Evolutionary conservation across 2,888 invertebrate genomes (phyloP).

Genomic region (Drosophila robusta): DNA sequence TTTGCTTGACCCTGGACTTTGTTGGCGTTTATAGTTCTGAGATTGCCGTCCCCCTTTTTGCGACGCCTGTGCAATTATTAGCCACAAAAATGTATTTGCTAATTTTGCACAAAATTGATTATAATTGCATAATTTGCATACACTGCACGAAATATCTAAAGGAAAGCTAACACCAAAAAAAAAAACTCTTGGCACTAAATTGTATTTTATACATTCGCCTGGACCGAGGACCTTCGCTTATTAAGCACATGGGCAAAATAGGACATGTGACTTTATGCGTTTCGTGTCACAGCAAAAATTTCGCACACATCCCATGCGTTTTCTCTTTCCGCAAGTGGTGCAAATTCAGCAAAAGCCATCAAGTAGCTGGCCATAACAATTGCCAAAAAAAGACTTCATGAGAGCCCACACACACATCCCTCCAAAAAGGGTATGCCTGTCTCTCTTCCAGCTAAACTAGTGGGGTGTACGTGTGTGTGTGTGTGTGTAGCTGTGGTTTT

Average conservation of each 20-base stretch:
- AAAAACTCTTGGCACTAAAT: constrained; percentile 1
- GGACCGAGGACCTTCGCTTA: constrained; percentile 15
- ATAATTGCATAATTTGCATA: constrained; percentile 69
- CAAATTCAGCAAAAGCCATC: constrained; percentile 40
- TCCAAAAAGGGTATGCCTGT: too few relatives aligned
- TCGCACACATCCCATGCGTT: constrained; percentile 1
- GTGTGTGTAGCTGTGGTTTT: not conserved
- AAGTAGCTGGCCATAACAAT: constrained; percentile 32
- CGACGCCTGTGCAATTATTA: constrained; percentile 26
- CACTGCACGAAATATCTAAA: constrained; percentile 51
- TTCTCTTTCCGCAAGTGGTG: constrained; percentile 12
- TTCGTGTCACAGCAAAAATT: constrained; percentile 28
- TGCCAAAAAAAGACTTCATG: constrained; percentile 16
- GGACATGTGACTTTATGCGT: constrained; percentile 46
- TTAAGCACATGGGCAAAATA: constrained; percentile 52
- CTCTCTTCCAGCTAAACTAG: not conserved
- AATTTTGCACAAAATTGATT: constrained; percentile 66
- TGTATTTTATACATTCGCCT: constrained; percentile 8
- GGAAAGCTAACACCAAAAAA: constrained; percentile 1
- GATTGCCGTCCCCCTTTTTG: not conserved
- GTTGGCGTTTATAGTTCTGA: not conserved
- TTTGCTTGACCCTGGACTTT: not conserved
- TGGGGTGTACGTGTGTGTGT: not conserved
- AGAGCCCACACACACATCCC: not conserved
- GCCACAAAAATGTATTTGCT: constrained; percentile 54